A percentile compares a stretch with the other conserved stretches of the same genome.
phyloP scores from a whole-genome alignment of 2,113 vertebrate genomes.

The zebrafish (Danio rerio) region GRCz12tu NC_133180.1:35986001-35986500 shows the following conservation, averaged over 20 bases:
- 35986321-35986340: not conserved
- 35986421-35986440: not conserved
- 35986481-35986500: too few relatives aligned
- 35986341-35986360: not conserved
- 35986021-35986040: not conserved
- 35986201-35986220: not conserved
- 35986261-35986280: not conserved
- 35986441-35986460: not conserved
- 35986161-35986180: not conserved
- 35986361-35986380: not conserved
- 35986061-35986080: not conserved
- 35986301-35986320: not conserved
- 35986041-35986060: not conserved
- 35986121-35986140: not conserved
- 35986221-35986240: not conserved
- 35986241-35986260: too few relatives aligned
- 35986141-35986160: constrained; percentile 14
- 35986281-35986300: not conserved
- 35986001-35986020: not conserved
- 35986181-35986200: not conserved
- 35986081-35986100: not conserved
- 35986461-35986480: too few relatives aligned
- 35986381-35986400: not conserved
- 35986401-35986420: not conserved
- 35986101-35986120: not conserved